Conservation (phyloP, 2,888 invertebrate genomes). For the Camponotus fellah region DNA sequence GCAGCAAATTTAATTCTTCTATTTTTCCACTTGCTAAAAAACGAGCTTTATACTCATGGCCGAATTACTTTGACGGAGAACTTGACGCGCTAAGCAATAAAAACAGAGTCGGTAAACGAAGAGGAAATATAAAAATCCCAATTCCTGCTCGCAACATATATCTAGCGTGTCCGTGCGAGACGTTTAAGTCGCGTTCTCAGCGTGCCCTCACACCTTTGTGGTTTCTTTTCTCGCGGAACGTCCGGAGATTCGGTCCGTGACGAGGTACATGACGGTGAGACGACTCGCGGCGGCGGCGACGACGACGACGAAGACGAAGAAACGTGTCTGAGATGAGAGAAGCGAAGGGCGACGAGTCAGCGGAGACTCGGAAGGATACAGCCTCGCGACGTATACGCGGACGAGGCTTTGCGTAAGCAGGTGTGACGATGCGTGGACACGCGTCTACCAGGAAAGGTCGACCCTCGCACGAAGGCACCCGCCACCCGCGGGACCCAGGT, state of each 20-base stretch:
- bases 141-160: conserved; percentile 31
- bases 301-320: conserved; percentile 58
- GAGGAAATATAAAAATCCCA: conserved; percentile 44
- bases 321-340: conserved; percentile 56
- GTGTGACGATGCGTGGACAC: conserved; percentile 86
- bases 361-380: conserved; percentile 63
- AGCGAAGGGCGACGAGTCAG: conserved; percentile 41
- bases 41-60: too few relatives aligned
- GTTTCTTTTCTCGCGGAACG: conserved; percentile 21
- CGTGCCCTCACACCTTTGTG: conserved; percentile 77
- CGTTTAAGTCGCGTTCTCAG: conserved; percentile 79
- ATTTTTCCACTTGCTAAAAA: background rate
- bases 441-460: conserved; percentile 83
- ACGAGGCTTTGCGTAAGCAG: conserved; percentile 83
- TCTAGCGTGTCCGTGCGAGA: conserved; percentile 37
- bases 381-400: conserved; percentile 69
- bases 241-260: conserved; percentile 48
- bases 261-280: conserved; percentile 33
- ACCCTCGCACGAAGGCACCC: conserved; percentile 69
- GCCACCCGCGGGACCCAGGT: conserved; percentile 79
- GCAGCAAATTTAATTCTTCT: background rate
- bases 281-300: conserved; percentile 4
- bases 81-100: background rate
- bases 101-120: background rate
- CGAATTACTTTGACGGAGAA: background rate